Conservation (phyloP, 1,140 invertebrate genomes). For the Tyrophagus putrescentiae region DNA sequence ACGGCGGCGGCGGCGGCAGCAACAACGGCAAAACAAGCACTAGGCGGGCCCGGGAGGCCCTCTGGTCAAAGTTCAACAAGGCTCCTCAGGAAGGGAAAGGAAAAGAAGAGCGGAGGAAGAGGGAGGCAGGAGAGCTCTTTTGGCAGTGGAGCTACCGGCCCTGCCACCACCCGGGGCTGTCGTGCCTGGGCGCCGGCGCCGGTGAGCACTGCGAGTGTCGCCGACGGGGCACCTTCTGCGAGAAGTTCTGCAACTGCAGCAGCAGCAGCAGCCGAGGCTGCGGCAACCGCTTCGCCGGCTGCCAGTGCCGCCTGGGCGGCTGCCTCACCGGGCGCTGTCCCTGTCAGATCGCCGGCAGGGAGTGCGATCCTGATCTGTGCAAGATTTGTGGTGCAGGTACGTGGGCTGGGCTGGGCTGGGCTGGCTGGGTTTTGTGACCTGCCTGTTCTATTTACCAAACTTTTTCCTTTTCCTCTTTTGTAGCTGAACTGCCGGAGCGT, state of each 20-base stretch:
- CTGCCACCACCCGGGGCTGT: conserved; percentile 77
- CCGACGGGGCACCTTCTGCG: conserved; percentile 85
- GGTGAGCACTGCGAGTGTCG: conserved; percentile 63
- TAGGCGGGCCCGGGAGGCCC: conserved; percentile 84
- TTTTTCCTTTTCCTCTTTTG: conserved; percentile 19
- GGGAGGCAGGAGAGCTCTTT: conserved; percentile 51
- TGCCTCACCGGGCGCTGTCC: conserved; percentile 98
- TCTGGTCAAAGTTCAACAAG: conserved; percentile 48
- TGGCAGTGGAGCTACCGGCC: conserved; percentile 83
- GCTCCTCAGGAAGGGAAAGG: conserved; percentile 75
- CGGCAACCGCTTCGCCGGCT: conserved; percentile 90
- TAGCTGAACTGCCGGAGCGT: conserved; percentile 56
- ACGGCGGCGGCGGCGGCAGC: too few relatives aligned
- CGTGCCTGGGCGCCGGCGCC: conserved; percentile 77
- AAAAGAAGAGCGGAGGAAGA: conserved; percentile 75
- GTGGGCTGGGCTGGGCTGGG: too few relatives aligned
- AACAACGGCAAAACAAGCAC: too few relatives aligned
- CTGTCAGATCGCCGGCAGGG: conserved; percentile 89
- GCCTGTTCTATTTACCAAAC: neutral
- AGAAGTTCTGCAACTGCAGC: conserved; percentile 94
- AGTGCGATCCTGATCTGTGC: conserved; percentile 98
- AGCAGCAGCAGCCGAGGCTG: too few relatives aligned
- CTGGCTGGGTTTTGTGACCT: too few relatives aligned
- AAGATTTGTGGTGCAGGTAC: conserved; percentile 72
- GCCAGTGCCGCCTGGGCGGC: conserved; percentile 89